Evolutionary conservation across 2,113 vertebrate species (phyloP), one percentile per base, ranked within the genome.

Genomic region (Dicentrarchus labrax): DNA sequence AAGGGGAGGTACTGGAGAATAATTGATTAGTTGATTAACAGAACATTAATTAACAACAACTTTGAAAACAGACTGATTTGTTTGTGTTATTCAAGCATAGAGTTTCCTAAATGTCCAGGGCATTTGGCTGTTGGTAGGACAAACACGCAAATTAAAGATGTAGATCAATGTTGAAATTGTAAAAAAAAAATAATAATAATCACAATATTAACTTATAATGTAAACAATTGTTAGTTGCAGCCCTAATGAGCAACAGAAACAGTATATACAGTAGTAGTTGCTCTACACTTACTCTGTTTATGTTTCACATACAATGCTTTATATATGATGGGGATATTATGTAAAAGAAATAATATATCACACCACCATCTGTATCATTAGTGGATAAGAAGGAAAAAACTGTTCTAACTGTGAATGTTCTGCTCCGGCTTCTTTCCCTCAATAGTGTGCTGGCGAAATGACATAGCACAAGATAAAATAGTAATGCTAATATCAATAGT

Each of bases 401-500:
- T 77, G 79, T 75, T 56, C 57, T 15, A 43, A 43, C 65, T 50
- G 72, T 15, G 22, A 62, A 67, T 45, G 56, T 76, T 83, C 72
- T 80, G 62, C 85, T 76, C 15, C 0, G 15, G 67, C 13, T 76
- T 88, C 79, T 62, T 72, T 72, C 94, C 88, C 80, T 86, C 87
- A 94, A 86, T 83, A 77, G 90, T 85, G 50, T 75, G 80, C 92
- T 89, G 93, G 92, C 89, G 93, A 97, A 97, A 97, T 97, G 97
- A 98, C 97, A 97, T 93, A 97, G 90, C 96, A 96, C 95, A 97
- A 97, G 97, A 98, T 97, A 98, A 98, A 98, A 98, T 94, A 99
- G 97, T 97, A 97, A 98, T 97, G 96, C 96, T 98, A 97, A 98
- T 98, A 99, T 99, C 97, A 98, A 99, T 99, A 98, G 97, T 99